Evolutionary conservation across 92 coral and sea anemone species (phyloP), one percentile per base, ranked within the genome.

Genomic region (Epizoanthus ramosus): DNA sequence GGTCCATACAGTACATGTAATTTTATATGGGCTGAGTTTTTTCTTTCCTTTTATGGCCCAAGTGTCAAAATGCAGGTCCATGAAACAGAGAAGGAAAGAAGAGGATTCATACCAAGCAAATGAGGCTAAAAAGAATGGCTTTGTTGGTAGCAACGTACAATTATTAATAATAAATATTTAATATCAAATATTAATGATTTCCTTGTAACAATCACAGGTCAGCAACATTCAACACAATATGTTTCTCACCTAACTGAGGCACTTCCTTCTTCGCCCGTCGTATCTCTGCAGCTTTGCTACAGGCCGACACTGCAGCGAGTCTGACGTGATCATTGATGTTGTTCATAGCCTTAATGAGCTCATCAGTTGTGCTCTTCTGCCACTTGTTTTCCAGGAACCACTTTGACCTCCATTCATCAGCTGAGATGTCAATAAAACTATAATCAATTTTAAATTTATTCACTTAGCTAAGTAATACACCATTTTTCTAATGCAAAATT

Each of bases 361-460:
- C 99, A 17, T 94, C 92, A 57, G 98, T 97, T 63, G 90, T 89
- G 69, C 94, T 89, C 73, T 89, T 97, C 66, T 97, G 99, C 99
- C 99, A 97, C 66, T 86, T 93, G 69, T 96, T 89, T 68, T 97
- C 99, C 63, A 97, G 91, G 79, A 97, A 89, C 99, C 99, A 97
- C 75, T 94, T 97, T 68, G 93, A 94, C 59, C 99, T 75, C 99
- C 99, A 97, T 56, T 97, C 99, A 74, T 97, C 99, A 86, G 93
- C 99, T 97, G 74, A 16, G 35, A 47, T 1, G 17, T 61, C 74
- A 65, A 14, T 65, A 6, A 56, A 37, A 28, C 23, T 12, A 50
- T 12, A 50, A 50, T 50, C 2, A 50, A 50, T 50, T 12, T 9
- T 50, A 10, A 50, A 9, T 50, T 50, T 50, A 50, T 9, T 50